These are phyloP conservation scores for Cygnus olor DNA, from an alignment of 2,797 vertebrate species.

Conservation along the genomic window DNA sequence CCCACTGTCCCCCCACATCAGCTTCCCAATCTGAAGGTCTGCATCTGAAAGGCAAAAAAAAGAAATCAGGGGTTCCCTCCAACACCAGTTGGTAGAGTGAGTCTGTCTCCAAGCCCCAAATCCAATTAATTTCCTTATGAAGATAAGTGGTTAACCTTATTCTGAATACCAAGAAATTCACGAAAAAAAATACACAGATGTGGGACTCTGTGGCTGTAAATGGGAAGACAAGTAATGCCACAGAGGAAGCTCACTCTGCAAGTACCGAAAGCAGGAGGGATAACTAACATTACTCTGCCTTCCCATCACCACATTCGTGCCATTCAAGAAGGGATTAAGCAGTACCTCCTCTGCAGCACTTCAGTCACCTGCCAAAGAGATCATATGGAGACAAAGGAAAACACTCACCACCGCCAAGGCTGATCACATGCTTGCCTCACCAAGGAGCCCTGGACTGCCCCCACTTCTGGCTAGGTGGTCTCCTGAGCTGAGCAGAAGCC, in stretches of 20 bases:
- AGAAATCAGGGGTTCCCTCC: neutral
- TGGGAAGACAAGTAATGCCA: neutral
- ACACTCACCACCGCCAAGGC: neutral
- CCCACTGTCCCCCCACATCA: slow-evolving; percentile 98
- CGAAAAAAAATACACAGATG: neutral
- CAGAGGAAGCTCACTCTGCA: neutral
- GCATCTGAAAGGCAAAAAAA: slow-evolving; percentile 83
- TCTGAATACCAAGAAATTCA: neutral
- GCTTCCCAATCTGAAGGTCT: slow-evolving; percentile 91
- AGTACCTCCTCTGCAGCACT: neutral
- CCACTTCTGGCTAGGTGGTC: neutral
- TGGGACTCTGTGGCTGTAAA: neutral
- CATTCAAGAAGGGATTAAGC: neutral
- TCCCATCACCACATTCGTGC: neutral
- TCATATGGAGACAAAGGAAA: neutral
- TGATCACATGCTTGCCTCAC: neutral
- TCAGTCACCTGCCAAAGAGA: neutral
- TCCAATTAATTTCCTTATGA: neutral
- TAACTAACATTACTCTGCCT: neutral
- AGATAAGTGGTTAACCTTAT: neutral
- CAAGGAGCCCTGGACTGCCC: neutral
- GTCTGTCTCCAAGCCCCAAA: neutral
- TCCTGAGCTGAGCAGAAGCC: neutral
- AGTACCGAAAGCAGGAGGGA: neutral
- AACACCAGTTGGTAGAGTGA: neutral